Evolutionary conservation across 2,888 invertebrate genomes (phyloP), one percentile per base, ranked within the genome.

Genomic region (Cheiracanthium punctorium): DNA sequence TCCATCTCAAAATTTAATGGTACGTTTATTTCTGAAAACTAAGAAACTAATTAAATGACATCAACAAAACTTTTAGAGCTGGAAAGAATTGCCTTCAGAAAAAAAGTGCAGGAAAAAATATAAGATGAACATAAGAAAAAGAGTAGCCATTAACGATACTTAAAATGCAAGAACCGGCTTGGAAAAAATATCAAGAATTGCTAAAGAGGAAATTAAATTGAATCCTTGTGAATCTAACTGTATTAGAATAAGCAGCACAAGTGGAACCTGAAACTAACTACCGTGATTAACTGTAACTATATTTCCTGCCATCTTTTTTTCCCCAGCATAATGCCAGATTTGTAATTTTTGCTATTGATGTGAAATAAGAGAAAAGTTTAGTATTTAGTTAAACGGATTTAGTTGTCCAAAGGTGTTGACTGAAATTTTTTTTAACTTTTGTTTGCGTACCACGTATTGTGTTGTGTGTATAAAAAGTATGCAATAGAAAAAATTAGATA

Each of bases 181-280:
- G 12, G 28, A 64, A 71, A 58, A 79, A 79, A 30, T 2, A 71
- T 14, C 17, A 30, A 20, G 64, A 32, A 67, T 32, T n/a, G 17
- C 32, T 67, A 10, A 67, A 75, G 65, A 48, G 30, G 41, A 58
- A 82, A 82, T 52, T 84, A 77, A 79, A 73, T 37, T 72, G 73
- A 77, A 69, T 77, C 41, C 14, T 67, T 67, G 65, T 52, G 37
- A 84, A 77, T 77, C 67, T 77, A 77, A 84, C 77, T 67, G 77
- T 72, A 84, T 84, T 84, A 77, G 73, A 84, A 77, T 76, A 72
- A 71, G 37, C 72, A 77, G 73, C 20, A 73, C 28, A 77, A 77
- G 72, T 73, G 73, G 73, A 84, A 77, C 77, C 73, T 30, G 48
- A 84, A 84, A 69, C 67, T 72, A 77, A 30, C 67, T 52, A 77